phyloP scores from a whole-genome alignment of 2,113 vertebrate genomes.

The Piprites chloris region DNA sequence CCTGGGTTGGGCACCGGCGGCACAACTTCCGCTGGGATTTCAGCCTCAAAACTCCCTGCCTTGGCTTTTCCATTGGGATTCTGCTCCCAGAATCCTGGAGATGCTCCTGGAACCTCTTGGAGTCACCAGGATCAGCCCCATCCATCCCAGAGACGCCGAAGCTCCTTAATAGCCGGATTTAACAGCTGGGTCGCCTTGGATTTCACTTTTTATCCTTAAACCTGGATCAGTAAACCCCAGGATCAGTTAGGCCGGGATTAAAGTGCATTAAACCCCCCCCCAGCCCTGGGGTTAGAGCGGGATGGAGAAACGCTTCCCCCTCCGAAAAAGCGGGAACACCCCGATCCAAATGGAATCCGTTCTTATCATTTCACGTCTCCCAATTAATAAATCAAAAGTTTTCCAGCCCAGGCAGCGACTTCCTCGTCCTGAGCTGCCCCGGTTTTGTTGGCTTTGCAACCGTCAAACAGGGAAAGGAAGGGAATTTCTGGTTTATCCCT shows the following conservation, averaged over 20 bases:
- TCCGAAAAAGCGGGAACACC: fast-evolving
- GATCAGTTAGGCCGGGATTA: not conserved
- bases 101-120: not conserved
- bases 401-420: not conserved
- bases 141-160: fast-evolving
- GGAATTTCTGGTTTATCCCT: not conserved
- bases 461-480: not conserved
- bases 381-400: not conserved
- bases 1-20: fast-evolving
- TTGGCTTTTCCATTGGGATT: fast-evolving
- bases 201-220: not conserved
- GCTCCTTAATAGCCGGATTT: not conserved
- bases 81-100: fast-evolving
- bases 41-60: fast-evolving
- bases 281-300: not conserved
- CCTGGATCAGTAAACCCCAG: not conserved
- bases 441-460: not conserved
- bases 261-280: not conserved
- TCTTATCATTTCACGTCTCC: not conserved
- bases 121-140: fast-evolving
- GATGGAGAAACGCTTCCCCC: fast-evolving
- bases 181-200: not conserved
- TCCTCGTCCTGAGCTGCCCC: not conserved
- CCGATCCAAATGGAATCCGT: not conserved
- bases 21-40: not conserved